A percentile compares a stretch with the other conserved stretches of the same genome.
These are phyloP conservation scores for Aricia artaxerxes DNA, from an alignment of 2,888 invertebrate species.

Conservation along the genomic window DNA sequence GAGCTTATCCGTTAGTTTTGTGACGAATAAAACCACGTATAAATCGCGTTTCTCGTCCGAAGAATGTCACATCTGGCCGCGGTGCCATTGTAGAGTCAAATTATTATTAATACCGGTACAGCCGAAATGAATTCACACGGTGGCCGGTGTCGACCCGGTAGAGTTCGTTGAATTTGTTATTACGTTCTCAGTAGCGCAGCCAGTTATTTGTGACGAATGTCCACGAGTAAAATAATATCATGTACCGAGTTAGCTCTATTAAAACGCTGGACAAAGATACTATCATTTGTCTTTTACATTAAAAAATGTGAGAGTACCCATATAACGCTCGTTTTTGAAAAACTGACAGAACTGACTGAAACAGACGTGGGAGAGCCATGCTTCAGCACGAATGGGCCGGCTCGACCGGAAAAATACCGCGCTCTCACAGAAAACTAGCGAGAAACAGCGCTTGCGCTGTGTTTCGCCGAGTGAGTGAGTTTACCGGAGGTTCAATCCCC, in stretches of 20 bases:
- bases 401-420: too few relatives aligned
- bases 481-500: too few relatives aligned
- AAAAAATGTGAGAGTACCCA: too few relatives aligned
- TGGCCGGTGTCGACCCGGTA: constrained; percentile 72
- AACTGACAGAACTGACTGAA: too few relatives aligned
- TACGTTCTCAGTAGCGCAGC: constrained; percentile 74
- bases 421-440: too few relatives aligned
- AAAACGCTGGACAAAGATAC: neutral
- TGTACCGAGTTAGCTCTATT: neutral
- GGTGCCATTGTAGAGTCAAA: constrained; percentile 60
- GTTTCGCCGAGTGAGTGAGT: too few relatives aligned
- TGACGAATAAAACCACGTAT: constrained; percentile 39
- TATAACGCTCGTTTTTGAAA: too few relatives aligned
- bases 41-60: constrained; percentile 48
- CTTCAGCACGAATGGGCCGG: too few relatives aligned
- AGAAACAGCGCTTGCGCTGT: too few relatives aligned
- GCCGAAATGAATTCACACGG: constrained; percentile 77
- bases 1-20: constrained; percentile 8
- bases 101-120: constrained; percentile 66
- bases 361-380: too few relatives aligned
- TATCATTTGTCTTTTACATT: neutral
- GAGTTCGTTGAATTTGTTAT: constrained; percentile 81
- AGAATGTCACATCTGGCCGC: constrained; percentile 55
- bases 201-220: constrained; percentile 58
- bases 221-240: constrained; percentile 37